Conservation (phyloP, 2,797 vertebrate genomes). For the Anisognathus igniventris region DNA sequence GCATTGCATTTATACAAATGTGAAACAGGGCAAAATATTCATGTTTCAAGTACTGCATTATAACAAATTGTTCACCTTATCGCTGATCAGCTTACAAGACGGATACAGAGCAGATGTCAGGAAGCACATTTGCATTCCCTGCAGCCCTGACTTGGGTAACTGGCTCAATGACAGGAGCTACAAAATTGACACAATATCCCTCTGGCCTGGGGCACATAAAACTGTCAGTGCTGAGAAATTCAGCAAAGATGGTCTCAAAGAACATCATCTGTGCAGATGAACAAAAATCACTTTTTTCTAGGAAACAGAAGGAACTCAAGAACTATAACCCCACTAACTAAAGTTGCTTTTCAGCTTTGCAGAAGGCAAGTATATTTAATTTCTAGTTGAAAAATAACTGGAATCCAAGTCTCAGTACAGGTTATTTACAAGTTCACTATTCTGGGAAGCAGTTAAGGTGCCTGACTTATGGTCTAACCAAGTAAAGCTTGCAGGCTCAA, state of each 20-base stretch:
- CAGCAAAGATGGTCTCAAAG: not conserved
- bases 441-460: not conserved
- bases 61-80: not conserved
- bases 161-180: not conserved
- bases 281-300: not conserved
- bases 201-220: not conserved
- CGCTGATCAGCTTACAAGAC: not conserved
- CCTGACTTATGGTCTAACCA: not conserved
- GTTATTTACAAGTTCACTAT: not conserved
- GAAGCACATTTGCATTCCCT: slow-evolving; percentile 8
- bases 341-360: not conserved
- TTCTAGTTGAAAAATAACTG: not conserved
- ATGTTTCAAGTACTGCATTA: not conserved
- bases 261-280: not conserved
- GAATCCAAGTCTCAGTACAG: not conserved
- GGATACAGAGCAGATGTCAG: slow-evolving; percentile 34
- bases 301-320: not conserved
- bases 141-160: not conserved
- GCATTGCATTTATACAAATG: not conserved
- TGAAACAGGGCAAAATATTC: not conserved
- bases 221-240: not conserved
- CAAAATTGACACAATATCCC: not conserved
- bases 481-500: not conserved
- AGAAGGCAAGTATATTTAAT: not conserved
- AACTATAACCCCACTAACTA: not conserved